Evolutionary conservation across 2,797 vertebrate genomes (phyloP).

Genomic region (Sebastes taczanowskii): DNA sequence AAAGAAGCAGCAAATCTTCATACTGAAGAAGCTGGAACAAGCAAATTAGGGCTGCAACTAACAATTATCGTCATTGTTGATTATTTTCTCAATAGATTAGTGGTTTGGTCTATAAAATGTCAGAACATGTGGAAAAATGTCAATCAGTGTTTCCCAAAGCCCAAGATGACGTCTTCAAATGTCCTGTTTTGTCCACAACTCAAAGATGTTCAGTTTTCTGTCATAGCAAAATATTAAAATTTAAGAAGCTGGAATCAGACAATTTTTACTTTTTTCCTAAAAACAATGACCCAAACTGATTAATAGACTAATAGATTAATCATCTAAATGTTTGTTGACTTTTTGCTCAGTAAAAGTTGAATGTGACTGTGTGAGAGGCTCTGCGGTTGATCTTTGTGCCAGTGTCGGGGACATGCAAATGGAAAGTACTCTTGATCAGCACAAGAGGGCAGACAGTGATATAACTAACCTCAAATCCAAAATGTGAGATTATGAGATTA

Average conservation of each 20-base stretch:
- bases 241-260: background rate
- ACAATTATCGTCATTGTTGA: no score
- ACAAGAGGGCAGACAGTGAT: conserved; percentile 25
- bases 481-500: conserved; percentile 37
- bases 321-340: background rate
- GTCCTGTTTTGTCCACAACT: no score
- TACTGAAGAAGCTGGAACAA: background rate
- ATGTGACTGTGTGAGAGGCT: background rate
- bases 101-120: no score
- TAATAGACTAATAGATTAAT: background rate
- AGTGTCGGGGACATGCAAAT: background rate
- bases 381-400: background rate
- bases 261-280: no score
- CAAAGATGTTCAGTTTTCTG: no score
- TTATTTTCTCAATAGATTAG: no score
- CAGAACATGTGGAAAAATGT: no score
- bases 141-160: no score
- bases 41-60: background rate
- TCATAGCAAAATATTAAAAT: no score
- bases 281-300: no score
- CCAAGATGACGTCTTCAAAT: no score
- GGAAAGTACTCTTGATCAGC: background rate
- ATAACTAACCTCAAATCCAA: conserved; percentile 24
- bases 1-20: background rate
- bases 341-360: background rate